phyloP scores from a whole-genome alignment of 2,888 invertebrate genomes.

The Dynastes grantii region DNA sequence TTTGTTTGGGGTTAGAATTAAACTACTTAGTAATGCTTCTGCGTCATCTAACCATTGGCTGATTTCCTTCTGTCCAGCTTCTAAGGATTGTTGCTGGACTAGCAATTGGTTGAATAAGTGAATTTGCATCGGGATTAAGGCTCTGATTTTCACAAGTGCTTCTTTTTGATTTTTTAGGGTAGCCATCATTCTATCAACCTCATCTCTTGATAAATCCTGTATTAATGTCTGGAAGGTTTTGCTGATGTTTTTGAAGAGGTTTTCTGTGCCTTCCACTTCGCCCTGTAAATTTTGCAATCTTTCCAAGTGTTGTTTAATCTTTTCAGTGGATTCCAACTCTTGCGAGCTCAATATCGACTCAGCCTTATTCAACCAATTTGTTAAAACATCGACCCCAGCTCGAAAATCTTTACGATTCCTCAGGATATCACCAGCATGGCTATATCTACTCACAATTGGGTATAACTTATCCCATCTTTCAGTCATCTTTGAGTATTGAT shows the following conservation, averaged over 20 bases:
- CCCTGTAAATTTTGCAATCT: slow-evolving; percentile 83
- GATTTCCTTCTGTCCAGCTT: slow-evolving; percentile 90
- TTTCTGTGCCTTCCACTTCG: slow-evolving; percentile 90
- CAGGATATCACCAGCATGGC: slow-evolving; percentile 89
- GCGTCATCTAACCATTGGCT: slow-evolving; percentile 90
- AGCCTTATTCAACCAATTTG: slow-evolving; percentile 85
- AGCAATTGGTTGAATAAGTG: slow-evolving; percentile 87
- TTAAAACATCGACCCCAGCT: slow-evolving; percentile 81
- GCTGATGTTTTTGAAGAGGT: slow-evolving; percentile 91
- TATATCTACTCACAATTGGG: slow-evolving; percentile 89
- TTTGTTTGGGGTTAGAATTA: slow-evolving; percentile 76
- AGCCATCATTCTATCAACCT: slow-evolving; percentile 92
- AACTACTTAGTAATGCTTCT: slow-evolving; percentile 79
- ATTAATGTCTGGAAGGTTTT: slow-evolving; percentile 93
- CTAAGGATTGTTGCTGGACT: slow-evolving; percentile 92
- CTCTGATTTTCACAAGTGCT: slow-evolving; percentile 86
- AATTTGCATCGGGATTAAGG: slow-evolving; percentile 86
- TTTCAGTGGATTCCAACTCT: slow-evolving; percentile 83
- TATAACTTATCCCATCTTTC: slow-evolving; percentile 89
- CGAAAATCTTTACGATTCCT: slow-evolving; percentile 87
- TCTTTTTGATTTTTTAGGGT: slow-evolving; percentile 92
- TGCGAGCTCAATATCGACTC: slow-evolving; percentile 80
- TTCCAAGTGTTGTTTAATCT: slow-evolving; percentile 86
- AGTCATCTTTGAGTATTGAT: slow-evolving; percentile 82
- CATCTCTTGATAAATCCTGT: slow-evolving; percentile 90